These are phyloP conservation scores for Gibbula magus DNA, from an alignment of 2,888 invertebrate genomes.

Conservation along the genomic window DNA sequence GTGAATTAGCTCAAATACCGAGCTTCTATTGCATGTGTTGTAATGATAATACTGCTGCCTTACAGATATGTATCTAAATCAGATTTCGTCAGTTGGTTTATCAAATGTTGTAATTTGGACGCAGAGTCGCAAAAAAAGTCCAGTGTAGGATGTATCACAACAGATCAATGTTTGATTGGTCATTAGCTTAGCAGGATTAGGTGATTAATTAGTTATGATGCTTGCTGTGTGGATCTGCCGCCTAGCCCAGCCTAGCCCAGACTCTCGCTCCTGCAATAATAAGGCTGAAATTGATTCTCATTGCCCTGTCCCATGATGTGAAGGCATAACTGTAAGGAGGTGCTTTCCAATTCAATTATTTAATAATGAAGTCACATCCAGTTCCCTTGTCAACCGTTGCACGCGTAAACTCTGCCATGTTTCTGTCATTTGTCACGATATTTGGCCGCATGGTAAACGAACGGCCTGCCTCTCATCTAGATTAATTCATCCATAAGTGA, in stretches of 20 bases:
- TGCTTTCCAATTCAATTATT: constrained; percentile 24
- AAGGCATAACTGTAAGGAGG: background rate
- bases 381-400: constrained; percentile 20
- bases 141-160: background rate
- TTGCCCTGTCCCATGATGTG: constrained; percentile 19
- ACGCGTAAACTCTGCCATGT: background rate
- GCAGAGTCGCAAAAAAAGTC: background rate
- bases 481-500: constrained; percentile 27
- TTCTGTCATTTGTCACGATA: constrained; percentile 33
- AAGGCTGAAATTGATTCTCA: background rate
- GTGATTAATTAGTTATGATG: constrained; percentile 19
- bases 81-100: constrained; percentile 1
- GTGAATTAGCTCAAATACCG: background rate
- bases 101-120: constrained; percentile 6
- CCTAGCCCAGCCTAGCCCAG: background rate
- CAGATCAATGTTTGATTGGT: constrained; percentile 19
- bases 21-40: background rate
- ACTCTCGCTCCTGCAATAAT: background rate
- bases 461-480: background rate
- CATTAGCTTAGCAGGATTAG: constrained; percentile 11
- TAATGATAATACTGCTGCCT: background rate
- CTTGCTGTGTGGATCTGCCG: background rate
- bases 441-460: constrained; percentile 1
- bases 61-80: background rate
- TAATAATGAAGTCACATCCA: constrained; percentile 20